Base-by-base conservation (phyloP, 2,797 vertebrate genomes). In the Rhabdophis nuchalis region DNA sequence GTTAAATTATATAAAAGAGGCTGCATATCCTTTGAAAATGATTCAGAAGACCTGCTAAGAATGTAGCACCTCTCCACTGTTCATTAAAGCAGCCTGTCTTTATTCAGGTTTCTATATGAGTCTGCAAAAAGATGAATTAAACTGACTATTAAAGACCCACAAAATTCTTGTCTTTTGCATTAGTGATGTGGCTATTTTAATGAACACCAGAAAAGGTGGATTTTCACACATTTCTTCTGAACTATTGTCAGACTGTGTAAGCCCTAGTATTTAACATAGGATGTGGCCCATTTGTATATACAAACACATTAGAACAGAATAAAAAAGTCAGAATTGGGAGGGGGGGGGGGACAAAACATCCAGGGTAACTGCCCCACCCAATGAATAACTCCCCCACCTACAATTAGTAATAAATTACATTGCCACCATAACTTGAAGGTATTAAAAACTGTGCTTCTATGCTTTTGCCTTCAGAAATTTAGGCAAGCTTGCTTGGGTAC, bases 301-400 rank as follows among this genome's bases (percentile, higher is more conserved):
- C 95, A 95, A 95, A 95, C 68, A 56, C 36, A 94, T 91, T 89
- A 94, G 53, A 91, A 90, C 85, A 88, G 95, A 13, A 61, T 90
- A 90, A 94, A 93, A 91, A 89, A 7, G 1, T 8, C 52, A 89
- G 29, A 90, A 92, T 87, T 92, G 91, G 32, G 32, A 5, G 3
- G 58, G 23, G 8, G 14, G 14, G 5, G 14, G 0, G 4, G 4
- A 46, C 46, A 46, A 18, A 29, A 32, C 90, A 90, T 72, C 86
- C 82, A 93, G 82, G 87, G 91, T 90, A 94, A 93, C 23, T 85
- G n/a, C n/a, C n/a, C n/a, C n/a, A n/a, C n/a, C n/a, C 6, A 13
- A 91, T 85, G 82, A 93, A 92, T 8, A 23, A 41, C 8, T 25
- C 16, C 32, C 68, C 68, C 68, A 0, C 32, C 68, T 32, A 2